Evolutionary conservation across 2,888 invertebrate species (phyloP).

Genomic region (Melanophora roralis): DNA sequence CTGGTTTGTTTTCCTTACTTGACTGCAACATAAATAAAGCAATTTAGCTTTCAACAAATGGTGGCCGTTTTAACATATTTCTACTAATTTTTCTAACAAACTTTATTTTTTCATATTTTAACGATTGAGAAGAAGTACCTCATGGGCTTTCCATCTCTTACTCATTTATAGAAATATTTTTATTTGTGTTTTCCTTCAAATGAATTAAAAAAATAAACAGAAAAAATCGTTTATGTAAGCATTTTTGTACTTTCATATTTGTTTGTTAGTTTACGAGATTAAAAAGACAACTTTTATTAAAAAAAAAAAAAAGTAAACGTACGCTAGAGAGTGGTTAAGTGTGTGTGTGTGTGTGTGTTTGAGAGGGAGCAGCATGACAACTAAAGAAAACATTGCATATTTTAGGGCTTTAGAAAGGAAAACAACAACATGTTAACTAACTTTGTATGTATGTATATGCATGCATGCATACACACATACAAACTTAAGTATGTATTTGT

Average conservation of each 20-base stretch:
- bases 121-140: too few species aligned
- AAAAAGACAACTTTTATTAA: conserved; percentile 61
- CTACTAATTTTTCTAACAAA: too few species aligned
- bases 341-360: not conserved
- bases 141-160: not conserved
- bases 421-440: conserved; percentile 33
- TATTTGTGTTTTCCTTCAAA: too few species aligned
- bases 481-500: not conserved
- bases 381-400: conserved; percentile 61
- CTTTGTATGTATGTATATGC: conserved; percentile 4
- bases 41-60: too few species aligned
- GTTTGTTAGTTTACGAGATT: conserved; percentile 47
- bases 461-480: not conserved
- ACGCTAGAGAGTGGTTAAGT: not conserved
- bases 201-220: not conserved
- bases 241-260: not conserved
- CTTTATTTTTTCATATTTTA: too few species aligned
- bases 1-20: too few species aligned
- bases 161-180: too few species aligned
- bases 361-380: not conserved
- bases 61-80: too few species aligned
- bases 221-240: not conserved
- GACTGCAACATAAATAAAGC: too few species aligned
- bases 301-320: not conserved
- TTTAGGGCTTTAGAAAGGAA: conserved; percentile 57